phyloP scores from a whole-genome alignment of 2,113 vertebrate genomes.

The Merops nubicus region DNA sequence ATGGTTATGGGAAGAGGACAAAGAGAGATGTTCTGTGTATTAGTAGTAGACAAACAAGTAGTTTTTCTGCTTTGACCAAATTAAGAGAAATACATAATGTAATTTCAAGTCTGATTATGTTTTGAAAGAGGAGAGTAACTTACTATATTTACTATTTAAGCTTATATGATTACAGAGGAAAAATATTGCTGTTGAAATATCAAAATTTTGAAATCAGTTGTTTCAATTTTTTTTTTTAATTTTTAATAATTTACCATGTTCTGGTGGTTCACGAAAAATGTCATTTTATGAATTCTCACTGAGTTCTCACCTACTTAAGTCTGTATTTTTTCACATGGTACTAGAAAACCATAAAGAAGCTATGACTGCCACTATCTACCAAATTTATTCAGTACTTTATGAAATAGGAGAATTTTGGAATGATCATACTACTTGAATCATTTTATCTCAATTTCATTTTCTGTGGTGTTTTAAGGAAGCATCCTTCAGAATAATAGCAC shows the following conservation, averaged over 20 bases:
- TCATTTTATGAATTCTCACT: not conserved
- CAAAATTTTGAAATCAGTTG: not conserved
- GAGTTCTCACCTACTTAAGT: not conserved
- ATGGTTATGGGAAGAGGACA: not conserved
- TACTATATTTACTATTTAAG: not conserved
- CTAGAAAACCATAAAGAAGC: not conserved
- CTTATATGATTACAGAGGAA: not conserved
- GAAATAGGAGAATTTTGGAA: not conserved
- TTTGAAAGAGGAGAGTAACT: not conserved
- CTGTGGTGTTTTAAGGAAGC: not conserved
- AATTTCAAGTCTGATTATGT: not conserved
- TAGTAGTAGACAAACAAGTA: not conserved
- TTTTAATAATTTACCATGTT: not conserved
- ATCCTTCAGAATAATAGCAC: not conserved
- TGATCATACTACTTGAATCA: not conserved
- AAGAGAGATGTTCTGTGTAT: not conserved
- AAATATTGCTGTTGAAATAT: not conserved
- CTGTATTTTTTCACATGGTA: fast-evolving
- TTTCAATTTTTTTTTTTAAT: not conserved
- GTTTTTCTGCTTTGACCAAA: not conserved
- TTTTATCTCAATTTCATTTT: not conserved
- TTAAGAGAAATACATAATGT: not conserved
- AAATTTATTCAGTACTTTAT: not conserved
- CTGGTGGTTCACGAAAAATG: not conserved
- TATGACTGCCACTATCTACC: not conserved